phyloP scores from a whole-genome alignment of 2,113 vertebrate species.

The Pterophyllum scalare region DNA sequence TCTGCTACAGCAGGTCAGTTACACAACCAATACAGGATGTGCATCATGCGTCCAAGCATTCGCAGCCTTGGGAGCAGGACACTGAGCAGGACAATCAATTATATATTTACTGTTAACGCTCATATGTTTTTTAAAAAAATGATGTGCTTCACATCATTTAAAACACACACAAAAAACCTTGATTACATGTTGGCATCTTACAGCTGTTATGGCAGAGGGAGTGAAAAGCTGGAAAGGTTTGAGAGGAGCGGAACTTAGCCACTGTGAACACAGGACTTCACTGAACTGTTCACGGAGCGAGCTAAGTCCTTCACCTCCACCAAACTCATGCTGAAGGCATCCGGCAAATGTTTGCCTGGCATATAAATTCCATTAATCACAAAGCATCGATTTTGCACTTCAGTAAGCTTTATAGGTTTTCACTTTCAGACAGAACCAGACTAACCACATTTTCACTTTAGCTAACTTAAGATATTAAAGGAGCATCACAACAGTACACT shows the following conservation, averaged over 20 bases:
- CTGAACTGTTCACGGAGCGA: slow-evolving; percentile 87
- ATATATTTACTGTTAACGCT: background rate
- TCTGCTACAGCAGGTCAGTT: background rate
- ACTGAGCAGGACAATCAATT: slow-evolving; percentile 2
- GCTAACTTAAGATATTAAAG: background rate
- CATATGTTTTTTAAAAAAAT: no score
- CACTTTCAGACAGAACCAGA: background rate
- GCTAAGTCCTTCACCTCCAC: slow-evolving; percentile 86
- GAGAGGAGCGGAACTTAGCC: slow-evolving; percentile 89
- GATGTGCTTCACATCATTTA: background rate
- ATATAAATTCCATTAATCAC: background rate
- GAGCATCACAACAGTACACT: background rate
- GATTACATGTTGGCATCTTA: slow-evolving; percentile 16
- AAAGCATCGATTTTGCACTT: background rate
- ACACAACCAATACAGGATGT: background rate
- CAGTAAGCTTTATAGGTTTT: background rate
- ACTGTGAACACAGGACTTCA: slow-evolving; percentile 86
- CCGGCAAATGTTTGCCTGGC: background rate
- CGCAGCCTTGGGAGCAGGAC: background rate
- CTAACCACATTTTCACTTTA: background rate
- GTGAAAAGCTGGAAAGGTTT: slow-evolving; percentile 51
- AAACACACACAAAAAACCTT: background rate
- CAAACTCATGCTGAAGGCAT: slow-evolving; percentile 57
- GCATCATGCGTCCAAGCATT: background rate
- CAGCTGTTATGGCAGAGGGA: slow-evolving; percentile 17